These are phyloP conservation scores for Crypturellus tataupa DNA, from an alignment of 2,797 vertebrate genomes.

Conservation along the genomic window DNA sequence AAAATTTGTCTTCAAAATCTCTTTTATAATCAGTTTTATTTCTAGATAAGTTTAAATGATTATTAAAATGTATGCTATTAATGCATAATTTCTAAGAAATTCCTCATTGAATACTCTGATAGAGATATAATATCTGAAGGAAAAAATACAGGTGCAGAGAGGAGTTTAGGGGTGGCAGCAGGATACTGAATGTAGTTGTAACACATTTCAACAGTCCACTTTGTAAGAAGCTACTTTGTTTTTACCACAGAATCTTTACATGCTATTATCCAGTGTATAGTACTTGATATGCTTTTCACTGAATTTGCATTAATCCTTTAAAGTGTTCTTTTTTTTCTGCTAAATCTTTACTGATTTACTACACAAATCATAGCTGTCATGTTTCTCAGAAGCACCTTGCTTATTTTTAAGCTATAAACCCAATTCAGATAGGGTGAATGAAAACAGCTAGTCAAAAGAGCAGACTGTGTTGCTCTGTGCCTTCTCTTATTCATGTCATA, in stretches of 20 bases:
- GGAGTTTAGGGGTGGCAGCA: not conserved
- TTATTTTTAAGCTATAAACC: constrained; percentile 10
- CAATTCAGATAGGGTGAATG: constrained; percentile 9
- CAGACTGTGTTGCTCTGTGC: not conserved
- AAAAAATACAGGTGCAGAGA: not conserved
- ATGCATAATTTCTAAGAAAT: not conserved
- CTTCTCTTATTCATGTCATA: not conserved
- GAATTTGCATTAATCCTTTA: not conserved
- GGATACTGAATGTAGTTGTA: not conserved
- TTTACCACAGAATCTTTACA: not conserved
- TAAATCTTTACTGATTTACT: constrained; percentile 33
- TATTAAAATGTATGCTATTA: not conserved
- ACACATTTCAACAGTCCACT: not conserved
- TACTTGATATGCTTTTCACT: not conserved
- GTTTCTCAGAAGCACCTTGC: constrained; percentile 6
- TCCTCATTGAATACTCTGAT: not conserved
- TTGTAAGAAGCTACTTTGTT: not conserved
- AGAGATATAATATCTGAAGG: not conserved
- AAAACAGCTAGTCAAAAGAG: constrained; percentile 13
- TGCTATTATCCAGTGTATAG: not conserved
- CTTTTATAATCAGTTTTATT: not conserved
- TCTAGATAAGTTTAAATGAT: not conserved
- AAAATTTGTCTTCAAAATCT: not conserved
- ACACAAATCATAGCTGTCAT: constrained; percentile 34
- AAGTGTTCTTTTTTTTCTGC: not conserved